These are phyloP conservation scores for Nicator chloris DNA, from an alignment of 2,113 vertebrate species.

Conservation along the genomic window DNA sequence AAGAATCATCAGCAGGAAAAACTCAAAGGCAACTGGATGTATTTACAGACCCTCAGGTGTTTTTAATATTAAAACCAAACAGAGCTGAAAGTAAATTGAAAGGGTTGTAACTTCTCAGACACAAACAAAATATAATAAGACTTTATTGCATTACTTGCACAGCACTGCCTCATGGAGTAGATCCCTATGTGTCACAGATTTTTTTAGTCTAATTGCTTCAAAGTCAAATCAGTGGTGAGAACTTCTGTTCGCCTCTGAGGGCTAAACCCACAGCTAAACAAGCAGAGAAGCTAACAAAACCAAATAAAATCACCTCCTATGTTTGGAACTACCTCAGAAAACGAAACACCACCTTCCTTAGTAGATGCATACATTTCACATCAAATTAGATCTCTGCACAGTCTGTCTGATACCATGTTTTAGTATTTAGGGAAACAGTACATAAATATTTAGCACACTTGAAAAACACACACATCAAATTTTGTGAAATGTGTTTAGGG, in stretches of 20 bases:
- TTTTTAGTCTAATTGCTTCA: neutral
- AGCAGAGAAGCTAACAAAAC: neutral
- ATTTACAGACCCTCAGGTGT: neutral
- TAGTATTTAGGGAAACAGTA: neutral
- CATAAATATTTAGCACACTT: neutral
- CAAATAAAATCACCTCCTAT: neutral
- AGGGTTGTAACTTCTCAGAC: neutral
- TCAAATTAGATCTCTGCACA: neutral
- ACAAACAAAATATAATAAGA: neutral
- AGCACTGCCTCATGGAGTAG: neutral
- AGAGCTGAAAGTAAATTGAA: neutral
- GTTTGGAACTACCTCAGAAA: neutral
- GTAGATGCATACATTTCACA: neutral
- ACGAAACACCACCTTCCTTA: neutral
- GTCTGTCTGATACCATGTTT: neutral
- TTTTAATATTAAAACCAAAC: neutral
- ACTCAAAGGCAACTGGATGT: neutral
- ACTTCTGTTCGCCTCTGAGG: neutral
- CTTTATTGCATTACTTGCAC: neutral
- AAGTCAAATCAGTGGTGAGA: neutral
- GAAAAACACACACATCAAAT: neutral
- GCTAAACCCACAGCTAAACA: neutral
- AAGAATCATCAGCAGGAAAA: neutral
- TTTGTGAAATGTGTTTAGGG: neutral
- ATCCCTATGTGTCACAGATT: neutral